Evolutionary conservation across 2,888 invertebrate species (phyloP).

Genomic region (Ferdinandea cuprea): DNA sequence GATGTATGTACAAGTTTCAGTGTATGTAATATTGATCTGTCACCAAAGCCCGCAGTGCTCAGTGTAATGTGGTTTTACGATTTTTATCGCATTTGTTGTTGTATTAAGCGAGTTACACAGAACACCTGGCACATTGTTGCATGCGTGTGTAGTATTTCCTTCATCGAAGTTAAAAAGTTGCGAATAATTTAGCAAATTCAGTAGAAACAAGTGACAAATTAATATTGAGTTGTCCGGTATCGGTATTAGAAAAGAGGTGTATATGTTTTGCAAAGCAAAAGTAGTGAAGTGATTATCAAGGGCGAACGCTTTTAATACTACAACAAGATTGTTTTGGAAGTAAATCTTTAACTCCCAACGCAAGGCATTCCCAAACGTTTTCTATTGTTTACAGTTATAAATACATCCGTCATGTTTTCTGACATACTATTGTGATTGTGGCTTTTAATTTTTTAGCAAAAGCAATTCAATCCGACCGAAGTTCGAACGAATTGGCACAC

Average conservation of each 20-base stretch:
- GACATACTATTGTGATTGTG: slow-evolving; percentile 39
- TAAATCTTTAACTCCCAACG: slow-evolving; percentile 22
- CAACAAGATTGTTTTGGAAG: slow-evolving; percentile 25
- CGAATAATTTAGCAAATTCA: slow-evolving; percentile 19
- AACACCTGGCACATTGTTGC: slow-evolving; percentile 46
- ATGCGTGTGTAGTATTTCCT: slow-evolving; percentile 8
- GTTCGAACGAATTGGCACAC: slow-evolving; percentile 11
- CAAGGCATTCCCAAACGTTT: slow-evolving; percentile 21
- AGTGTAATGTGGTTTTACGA: slow-evolving; percentile 42
- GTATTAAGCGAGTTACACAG: slow-evolving; percentile 34
- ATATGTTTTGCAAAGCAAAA: slow-evolving; percentile 29
- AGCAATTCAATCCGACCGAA: slow-evolving; percentile 10
- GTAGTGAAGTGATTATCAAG: slow-evolving; percentile 57
- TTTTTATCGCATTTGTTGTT: slow-evolving; percentile 46
- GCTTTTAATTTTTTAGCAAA: slow-evolving; percentile 14
- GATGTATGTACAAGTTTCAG: too few species aligned
- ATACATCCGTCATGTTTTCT: slow-evolving; percentile 47
- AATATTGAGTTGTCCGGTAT: slow-evolving; percentile 25
- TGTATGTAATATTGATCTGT: slow-evolving; percentile 69
- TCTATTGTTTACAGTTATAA: slow-evolving; percentile 56
- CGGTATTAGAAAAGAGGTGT: slow-evolving; percentile 10
- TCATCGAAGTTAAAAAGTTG: not conserved
- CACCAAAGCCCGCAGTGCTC: slow-evolving; percentile 67
- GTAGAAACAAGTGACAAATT: slow-evolving; percentile 6
- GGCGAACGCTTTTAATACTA: slow-evolving; percentile 58